phyloP scores from a whole-genome alignment of 2,888 invertebrate species.

The Andrena bicolor region DNA sequence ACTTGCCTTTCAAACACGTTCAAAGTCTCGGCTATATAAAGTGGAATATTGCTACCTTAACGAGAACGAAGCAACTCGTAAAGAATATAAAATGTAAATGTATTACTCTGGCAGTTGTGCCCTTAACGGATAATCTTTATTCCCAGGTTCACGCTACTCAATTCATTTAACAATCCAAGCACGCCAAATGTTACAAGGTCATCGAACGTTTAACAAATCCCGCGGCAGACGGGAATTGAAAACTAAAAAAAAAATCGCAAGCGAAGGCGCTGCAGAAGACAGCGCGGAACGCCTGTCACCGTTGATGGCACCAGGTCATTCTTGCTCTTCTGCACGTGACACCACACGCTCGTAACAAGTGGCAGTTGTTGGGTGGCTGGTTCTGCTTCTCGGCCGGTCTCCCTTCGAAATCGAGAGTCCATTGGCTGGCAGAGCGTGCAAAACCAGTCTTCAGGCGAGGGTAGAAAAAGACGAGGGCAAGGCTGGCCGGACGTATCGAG shows the following conservation, averaged over 20 bases:
- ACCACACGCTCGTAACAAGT: slow-evolving; percentile 66
- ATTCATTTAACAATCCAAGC: too few relatives aligned
- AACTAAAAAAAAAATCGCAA: not conserved
- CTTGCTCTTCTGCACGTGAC: slow-evolving; percentile 67
- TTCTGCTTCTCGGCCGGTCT: slow-evolving; percentile 58
- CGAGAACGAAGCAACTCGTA: too few relatives aligned
- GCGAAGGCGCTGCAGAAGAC: not conserved
- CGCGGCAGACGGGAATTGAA: not conserved
- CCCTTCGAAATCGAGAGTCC: slow-evolving; percentile 75
- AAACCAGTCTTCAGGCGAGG: slow-evolving; percentile 67
- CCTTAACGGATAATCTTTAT: too few relatives aligned
- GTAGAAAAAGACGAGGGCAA: slow-evolving; percentile 56
- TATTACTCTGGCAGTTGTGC: too few relatives aligned
- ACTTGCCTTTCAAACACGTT: slow-evolving; percentile 16
- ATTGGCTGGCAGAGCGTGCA: slow-evolving; percentile 61
- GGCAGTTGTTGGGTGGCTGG: slow-evolving; percentile 65
- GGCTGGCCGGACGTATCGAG: slow-evolving; percentile 24
- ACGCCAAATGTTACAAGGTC: not conserved
- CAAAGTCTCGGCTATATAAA: too few relatives aligned
- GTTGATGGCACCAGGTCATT: slow-evolving; percentile 49
- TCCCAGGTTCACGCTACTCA: too few relatives aligned
- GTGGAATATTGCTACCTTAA: too few relatives aligned
- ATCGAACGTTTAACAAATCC: not conserved
- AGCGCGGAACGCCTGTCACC: slow-evolving; percentile 26
- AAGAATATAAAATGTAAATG: too few relatives aligned